These are phyloP conservation scores for Halcyon leucocephala DNA, from an alignment of 2,797 vertebrate genomes.

Conservation along the genomic window DNA sequence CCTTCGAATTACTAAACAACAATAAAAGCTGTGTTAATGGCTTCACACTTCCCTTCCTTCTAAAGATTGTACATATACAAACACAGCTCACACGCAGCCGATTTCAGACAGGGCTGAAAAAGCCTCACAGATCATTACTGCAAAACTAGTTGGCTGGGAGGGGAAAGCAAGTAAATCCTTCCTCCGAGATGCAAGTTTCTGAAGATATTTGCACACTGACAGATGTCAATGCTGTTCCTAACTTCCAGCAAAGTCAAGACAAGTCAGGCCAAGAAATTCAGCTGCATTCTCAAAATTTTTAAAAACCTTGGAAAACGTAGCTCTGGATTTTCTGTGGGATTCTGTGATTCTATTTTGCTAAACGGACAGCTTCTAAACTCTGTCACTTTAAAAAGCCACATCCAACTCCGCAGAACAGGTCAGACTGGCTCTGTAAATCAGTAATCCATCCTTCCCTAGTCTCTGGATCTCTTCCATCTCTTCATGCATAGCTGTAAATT, in stretches of 20 bases:
- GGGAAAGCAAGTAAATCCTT: neutral
- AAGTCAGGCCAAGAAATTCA: neutral
- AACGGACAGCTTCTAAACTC: neutral
- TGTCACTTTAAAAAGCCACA: neutral
- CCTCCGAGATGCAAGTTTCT: neutral
- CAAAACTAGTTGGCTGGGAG: neutral
- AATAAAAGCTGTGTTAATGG: neutral
- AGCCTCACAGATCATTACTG: neutral
- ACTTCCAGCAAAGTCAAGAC: neutral
- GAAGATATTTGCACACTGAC: neutral
- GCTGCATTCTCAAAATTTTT: neutral
- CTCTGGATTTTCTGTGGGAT: neutral
- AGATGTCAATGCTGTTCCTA: neutral
- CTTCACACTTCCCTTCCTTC: neutral
- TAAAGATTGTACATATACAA: neutral
- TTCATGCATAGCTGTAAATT: neutral
- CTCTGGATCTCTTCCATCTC: constrained; percentile 32
- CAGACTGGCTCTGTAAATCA: constrained; percentile 43
- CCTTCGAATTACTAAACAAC: neutral
- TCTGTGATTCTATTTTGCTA: neutral
- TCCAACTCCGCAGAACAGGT: neutral
- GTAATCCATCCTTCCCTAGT: neutral
- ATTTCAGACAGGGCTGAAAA: neutral
- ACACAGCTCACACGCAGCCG: neutral
- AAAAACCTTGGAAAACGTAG: neutral